Conservation (phyloP, 1,140 invertebrate genomes). For the Drosophila tristis region DNA sequence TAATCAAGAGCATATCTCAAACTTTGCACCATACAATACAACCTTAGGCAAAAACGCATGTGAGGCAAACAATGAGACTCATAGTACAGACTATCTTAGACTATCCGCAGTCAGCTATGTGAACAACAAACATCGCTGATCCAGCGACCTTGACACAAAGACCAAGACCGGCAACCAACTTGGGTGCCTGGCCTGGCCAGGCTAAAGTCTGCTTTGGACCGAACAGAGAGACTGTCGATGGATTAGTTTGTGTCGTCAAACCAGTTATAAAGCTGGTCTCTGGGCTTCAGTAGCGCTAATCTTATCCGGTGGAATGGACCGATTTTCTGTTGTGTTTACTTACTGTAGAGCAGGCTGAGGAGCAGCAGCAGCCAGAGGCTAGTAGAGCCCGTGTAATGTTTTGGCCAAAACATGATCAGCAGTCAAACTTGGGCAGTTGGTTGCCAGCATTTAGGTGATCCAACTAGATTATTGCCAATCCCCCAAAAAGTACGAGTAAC, state of each 20-base stretch:
- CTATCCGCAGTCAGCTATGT: constrained; percentile 13
- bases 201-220: constrained; percentile 32
- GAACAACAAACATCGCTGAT: constrained; percentile 24
- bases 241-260: constrained; percentile 30
- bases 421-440: constrained; percentile 27
- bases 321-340: constrained; percentile 43
- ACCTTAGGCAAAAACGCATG: background rate
- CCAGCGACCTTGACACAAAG: constrained; percentile 79
- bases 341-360: constrained; percentile 64
- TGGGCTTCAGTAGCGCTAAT: background rate
- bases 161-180: constrained; percentile 76
- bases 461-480: background rate
- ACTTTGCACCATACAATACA: constrained; percentile 5
- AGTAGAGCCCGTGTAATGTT: constrained; percentile 53
- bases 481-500: constrained; percentile 5
- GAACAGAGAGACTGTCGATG: constrained; percentile 10
- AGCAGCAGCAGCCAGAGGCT: constrained; percentile 59
- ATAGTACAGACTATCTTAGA: constrained; percentile 2
- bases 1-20: constrained; percentile 20
- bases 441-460: constrained; percentile 58
- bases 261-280: constrained; percentile 43
- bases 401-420: constrained; percentile 74
- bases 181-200: constrained; percentile 31
- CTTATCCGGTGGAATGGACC: background rate
- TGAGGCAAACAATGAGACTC: constrained; percentile 13